Evolutionary conservation across 2,888 invertebrate genomes (phyloP), one percentile per base, ranked within the genome.

Genomic region (Pogonocherus hispidulus): DNA sequence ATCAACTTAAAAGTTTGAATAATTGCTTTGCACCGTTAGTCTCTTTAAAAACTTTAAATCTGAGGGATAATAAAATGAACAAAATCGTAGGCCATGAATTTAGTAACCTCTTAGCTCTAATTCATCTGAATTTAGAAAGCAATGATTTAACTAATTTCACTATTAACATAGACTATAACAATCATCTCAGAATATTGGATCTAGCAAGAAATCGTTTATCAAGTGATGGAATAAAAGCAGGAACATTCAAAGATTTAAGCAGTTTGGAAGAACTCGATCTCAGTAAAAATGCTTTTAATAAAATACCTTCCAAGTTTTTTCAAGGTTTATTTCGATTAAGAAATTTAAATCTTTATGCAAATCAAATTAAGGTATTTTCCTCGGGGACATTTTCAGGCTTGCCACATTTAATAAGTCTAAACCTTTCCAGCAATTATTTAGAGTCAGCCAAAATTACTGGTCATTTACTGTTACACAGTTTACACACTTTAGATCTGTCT

Each of bases 401-500:
- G 44, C 83, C 84, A 0, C 81, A 82, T 66, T 69, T 84, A 27
- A 72, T 79, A 22, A 66, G 68, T 14, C 67, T 84, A 16, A 84
- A 84, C 64, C 51, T 83, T n/a, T 82, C 83, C 0, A 63, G 75
- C 47, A 84, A 84, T 55, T 35, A 65, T 3, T 76, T 84, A 1
- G 65, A 72, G 9, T 51, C 62, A 3, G 70, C 81, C 3, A 75
- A 80, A 60, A 73, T 78, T 1, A 82, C 79, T 16, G 84, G 84
- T 3, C 76, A 81, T 5, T 75, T 83, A 23, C 70, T 76, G 5
- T 57, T 84, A 22, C 76, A 79, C 41, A 81, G 74, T 67, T 67
- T 84, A 19, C 78, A 81, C 66, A 80, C 78, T 18, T 66, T 85
- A 41, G 83, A 84, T 70, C 67, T 85, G 5, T 80, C 82, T 0